Evolutionary conservation across 2,113 vertebrate species (phyloP), one percentile per base, ranked within the genome.

Genomic region (Sinocyclocheilus grahami): DNA sequence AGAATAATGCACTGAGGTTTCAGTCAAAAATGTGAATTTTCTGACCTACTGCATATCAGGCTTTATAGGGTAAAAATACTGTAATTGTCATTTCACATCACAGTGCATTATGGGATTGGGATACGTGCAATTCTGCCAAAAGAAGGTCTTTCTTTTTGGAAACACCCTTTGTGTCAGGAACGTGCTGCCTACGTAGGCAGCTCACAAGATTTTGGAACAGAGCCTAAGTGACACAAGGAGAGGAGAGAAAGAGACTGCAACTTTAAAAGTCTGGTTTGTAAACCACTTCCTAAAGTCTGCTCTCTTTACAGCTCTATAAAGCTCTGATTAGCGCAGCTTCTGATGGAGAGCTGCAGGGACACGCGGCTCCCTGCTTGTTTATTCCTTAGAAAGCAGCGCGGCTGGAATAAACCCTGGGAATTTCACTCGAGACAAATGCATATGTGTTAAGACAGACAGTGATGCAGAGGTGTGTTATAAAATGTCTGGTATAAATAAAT

Each of bases 241-340:
- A 33, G n/a, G 55, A n/a, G 60, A 82, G n/a, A 69, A 5, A 20
- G n/a, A 27, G 51, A 55, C 71, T 60, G 37, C 67, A 72, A 86
- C 63, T 76, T 87, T 82, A 77, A 83, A 90, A 87, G 84, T 89
- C 88, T 91, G 89, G 86, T 89, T 91, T 86, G 88, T 82, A 85
- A 90, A 91, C 90, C 90, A 89, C 90, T 91, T 92, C 91, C 91
- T 86, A 82, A 84, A 88, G 89, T 87, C 86, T 89, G 83, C 87
- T 80, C 86, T 88, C 87, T 88, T 91, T 88, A 85, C 83, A 84
- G 87, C 72, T 85, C 89, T 78, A 87, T 91, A 90, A 92, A 90
- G 87, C 77, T 46, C 87, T 90, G 87, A 90, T 92, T 91, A 91
- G 69, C 71, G 84, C 67, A 63, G 48, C 18, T 75, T 85, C 65